phyloP scores from a whole-genome alignment of 2,113 vertebrate species.

The Clarias batrachus region DNA sequence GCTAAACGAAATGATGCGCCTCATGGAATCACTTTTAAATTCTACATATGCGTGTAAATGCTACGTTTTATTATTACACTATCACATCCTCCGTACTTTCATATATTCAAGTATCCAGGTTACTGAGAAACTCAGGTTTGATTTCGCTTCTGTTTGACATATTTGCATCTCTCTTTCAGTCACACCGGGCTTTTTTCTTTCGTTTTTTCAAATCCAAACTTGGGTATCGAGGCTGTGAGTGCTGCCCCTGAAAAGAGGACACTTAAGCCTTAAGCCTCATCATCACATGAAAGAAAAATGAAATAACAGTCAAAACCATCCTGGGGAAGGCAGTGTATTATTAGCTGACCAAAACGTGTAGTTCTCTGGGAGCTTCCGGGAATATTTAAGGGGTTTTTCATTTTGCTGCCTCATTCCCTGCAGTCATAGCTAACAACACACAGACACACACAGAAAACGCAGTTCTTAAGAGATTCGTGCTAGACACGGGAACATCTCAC shows the following conservation, averaged over 20 bases:
- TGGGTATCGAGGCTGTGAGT: not conserved
- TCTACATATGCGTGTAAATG: no score
- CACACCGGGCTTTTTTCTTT: not conserved
- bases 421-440: constrained; percentile 47
- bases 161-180: constrained; percentile 27
- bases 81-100: not conserved
- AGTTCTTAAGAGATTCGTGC: not conserved
- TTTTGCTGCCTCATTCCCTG: constrained; percentile 47
- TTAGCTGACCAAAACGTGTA: constrained; percentile 45
- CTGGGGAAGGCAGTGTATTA: constrained; percentile 7
- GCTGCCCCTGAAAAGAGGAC: constrained; percentile 18
- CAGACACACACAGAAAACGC: constrained; percentile 38
- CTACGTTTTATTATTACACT: not conserved
- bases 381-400: constrained; percentile 58
- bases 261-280: not conserved
- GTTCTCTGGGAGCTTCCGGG: constrained; percentile 50
- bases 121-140: not conserved
- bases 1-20: not conserved
- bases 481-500: not conserved
- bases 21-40: not conserved
- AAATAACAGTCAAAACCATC: constrained; percentile 17
- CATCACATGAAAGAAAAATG: not conserved
- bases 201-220: not conserved
- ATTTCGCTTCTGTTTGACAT: not conserved
- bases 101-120: not conserved